These are phyloP conservation scores for Leptinotarsa peninsularis DNA, from an alignment of 2,888 invertebrate species.

Conservation along the genomic window DNA sequence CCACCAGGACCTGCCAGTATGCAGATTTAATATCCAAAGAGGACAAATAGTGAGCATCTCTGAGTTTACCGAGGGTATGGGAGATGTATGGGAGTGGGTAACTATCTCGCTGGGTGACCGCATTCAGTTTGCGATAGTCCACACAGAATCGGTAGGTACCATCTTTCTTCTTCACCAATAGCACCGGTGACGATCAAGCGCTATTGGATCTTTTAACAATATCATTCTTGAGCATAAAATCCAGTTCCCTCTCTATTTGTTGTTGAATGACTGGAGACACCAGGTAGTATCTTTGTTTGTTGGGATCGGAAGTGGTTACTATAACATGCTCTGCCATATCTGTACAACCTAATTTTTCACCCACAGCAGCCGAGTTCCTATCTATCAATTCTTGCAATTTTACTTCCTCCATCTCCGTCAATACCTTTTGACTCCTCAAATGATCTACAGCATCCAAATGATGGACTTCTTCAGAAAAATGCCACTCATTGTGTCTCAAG, in stretches of 20 bases:
- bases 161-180: not conserved
- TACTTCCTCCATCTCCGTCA: constrained; percentile 2
- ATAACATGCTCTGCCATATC: constrained; percentile 15
- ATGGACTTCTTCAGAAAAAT: not conserved
- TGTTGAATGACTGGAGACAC: not conserved
- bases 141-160: too few species aligned
- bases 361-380: constrained; percentile 8
- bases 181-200: constrained; percentile 2
- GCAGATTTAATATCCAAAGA: too few species aligned
- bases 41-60: too few species aligned
- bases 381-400: constrained; percentile 13
- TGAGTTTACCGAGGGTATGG: too few species aligned
- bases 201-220: constrained; percentile 2
- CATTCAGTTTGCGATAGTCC: too few species aligned
- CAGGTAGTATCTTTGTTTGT: not conserved
- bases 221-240: constrained; percentile 9
- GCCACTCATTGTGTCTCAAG: too few species aligned
- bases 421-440: constrained; percentile 8
- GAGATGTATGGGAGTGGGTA: too few species aligned
- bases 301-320: constrained; percentile 5
- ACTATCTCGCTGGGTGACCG: too few species aligned
- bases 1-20: too few species aligned
- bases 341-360: not conserved
- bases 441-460: constrained; percentile 8
- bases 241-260: not conserved